These are phyloP conservation scores for Protobothrops flavoviridis DNA, from an alignment of 2,113 vertebrate genomes.

Conservation along the genomic window DNA sequence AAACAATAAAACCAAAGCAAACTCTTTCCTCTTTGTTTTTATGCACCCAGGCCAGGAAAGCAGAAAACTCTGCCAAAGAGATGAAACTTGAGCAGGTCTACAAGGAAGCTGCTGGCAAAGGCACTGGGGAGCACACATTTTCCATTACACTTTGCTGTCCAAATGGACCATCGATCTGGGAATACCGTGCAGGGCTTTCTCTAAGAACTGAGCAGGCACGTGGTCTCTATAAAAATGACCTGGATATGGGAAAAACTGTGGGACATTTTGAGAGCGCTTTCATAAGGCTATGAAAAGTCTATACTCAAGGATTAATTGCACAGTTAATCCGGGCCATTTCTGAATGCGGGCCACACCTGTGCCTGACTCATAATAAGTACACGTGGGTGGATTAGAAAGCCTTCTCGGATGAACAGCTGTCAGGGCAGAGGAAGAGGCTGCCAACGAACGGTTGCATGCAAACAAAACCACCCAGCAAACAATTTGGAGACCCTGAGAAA, in stretches of 20 bases:
- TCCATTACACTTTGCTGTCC: neutral
- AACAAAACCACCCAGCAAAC: neutral
- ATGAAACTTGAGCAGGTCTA: neutral
- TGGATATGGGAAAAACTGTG: neutral
- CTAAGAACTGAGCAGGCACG: neutral
- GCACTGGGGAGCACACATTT: conserved; percentile 15
- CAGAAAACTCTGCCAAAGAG: neutral
- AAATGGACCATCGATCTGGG: neutral
- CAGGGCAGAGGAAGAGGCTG: neutral
- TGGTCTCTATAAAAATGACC: too few relatives aligned
- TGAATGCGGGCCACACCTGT: neutral
- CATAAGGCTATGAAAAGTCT: neutral
- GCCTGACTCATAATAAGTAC: neutral
- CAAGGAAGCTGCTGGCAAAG: conserved; percentile 1
- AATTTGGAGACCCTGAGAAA: neutral
- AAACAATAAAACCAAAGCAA: conserved; percentile 33
- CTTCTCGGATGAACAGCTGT: neutral
- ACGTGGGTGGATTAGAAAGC: neutral
- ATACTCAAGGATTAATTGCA: neutral
- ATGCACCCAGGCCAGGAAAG: neutral
- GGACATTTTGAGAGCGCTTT: neutral
- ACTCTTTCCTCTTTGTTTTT: neutral
- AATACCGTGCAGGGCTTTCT: too few relatives aligned
- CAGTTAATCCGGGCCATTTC: neutral
- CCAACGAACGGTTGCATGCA: neutral